Conservation (phyloP, 2,888 invertebrate species). For the Drosophila meridiana region DNA sequence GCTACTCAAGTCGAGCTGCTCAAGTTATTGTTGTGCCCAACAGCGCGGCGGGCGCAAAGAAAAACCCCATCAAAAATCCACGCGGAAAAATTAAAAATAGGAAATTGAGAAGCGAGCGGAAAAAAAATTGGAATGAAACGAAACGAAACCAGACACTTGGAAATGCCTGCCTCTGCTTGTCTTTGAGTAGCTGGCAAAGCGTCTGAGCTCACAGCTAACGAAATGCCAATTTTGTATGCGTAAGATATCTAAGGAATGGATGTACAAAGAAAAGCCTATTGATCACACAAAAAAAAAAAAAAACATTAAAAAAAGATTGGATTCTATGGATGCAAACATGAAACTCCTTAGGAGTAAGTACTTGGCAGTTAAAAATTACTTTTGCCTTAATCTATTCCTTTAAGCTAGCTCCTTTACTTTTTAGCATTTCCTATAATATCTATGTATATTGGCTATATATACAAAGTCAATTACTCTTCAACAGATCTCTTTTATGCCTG, state of each 20-base stretch:
- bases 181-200: slow-evolving; percentile 23
- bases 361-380: not conserved
- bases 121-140: slow-evolving; percentile 44
- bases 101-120: slow-evolving; percentile 55
- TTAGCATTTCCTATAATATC: not conserved
- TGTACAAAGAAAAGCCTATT: not conserved
- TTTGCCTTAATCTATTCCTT: not conserved
- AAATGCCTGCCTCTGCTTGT: slow-evolving; percentile 25
- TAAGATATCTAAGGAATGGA: not conserved
- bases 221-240: slow-evolving; percentile 9
- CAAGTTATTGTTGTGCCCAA: slow-evolving; percentile 62
- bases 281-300: not conserved
- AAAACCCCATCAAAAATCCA: slow-evolving; percentile 38
- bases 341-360: not conserved
- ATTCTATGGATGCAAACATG: not conserved
- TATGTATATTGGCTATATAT: not conserved
- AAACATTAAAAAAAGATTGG: not conserved
- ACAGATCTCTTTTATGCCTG: not conserved
- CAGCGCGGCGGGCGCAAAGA: slow-evolving; percentile 30
- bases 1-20: slow-evolving; percentile 74
- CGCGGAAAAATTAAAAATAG: slow-evolving; percentile 47
- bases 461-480: not conserved
- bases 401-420: not conserved
- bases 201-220: slow-evolving; percentile 11
- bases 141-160: slow-evolving; percentile 71